Evolutionary conservation across 1,140 invertebrate genomes (phyloP).

Genomic region (Chionoecetes opilio): DNA sequence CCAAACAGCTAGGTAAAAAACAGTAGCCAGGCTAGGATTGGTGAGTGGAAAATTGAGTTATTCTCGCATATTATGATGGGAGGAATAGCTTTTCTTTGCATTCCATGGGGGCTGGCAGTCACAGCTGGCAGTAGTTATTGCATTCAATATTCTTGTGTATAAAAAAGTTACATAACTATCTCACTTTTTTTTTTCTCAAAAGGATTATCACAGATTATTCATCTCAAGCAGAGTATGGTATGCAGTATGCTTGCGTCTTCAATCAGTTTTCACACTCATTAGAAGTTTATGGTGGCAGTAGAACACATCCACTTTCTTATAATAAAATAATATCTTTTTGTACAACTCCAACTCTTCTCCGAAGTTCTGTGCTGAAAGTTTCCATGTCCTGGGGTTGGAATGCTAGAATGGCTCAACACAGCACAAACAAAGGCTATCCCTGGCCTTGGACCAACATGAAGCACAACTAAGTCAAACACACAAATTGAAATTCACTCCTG

Average conservation of each 20-base stretch:
- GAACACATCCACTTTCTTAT: constrained; percentile 74
- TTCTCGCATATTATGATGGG: not conserved
- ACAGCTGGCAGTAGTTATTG: constrained; percentile 78
- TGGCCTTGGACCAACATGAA: constrained; percentile 47
- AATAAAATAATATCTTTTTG: constrained; percentile 59
- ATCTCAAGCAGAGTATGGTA: constrained; percentile 63
- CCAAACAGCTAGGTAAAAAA: constrained; percentile 55
- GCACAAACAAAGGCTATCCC: constrained; percentile 41
- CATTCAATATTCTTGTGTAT: constrained; percentile 66
- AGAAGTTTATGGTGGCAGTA: constrained; percentile 71
- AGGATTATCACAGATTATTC: constrained; percentile 73
- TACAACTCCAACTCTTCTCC: constrained; percentile 60
- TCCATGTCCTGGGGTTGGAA: constrained; percentile 43
- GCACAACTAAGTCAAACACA: constrained; percentile 43
- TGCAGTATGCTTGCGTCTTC: constrained; percentile 50
- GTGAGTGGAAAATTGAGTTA: constrained; percentile 4
- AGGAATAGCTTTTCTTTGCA: constrained; percentile 45
- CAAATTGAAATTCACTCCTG: constrained; percentile 4
- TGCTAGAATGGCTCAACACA: constrained; percentile 63
- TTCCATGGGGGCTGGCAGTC: constrained; percentile 66
- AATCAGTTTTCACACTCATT: constrained; percentile 58
- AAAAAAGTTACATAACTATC: constrained; percentile 64
- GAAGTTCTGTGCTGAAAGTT: constrained; percentile 57
- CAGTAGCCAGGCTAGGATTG: constrained; percentile 56
- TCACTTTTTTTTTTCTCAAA: constrained; percentile 60